Percentiles rank a stretch among this genome's conserved stretches.
phyloP scores from a whole-genome alignment of 2,113 vertebrate genomes.

The Camelus bactrianus region DNA sequence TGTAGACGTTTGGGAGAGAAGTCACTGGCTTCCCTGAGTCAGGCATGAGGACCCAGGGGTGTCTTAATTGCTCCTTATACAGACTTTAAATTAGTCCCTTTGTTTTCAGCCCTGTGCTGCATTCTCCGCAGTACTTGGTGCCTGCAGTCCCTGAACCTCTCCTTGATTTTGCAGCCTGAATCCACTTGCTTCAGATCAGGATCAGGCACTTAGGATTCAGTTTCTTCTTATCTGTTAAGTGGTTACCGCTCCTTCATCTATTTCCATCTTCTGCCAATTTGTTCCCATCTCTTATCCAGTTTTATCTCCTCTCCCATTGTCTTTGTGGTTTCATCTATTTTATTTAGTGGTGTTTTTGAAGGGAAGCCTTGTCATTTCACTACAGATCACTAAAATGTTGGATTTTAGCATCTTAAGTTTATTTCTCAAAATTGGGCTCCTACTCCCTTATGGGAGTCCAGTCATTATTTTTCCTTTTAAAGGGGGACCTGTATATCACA shows the following conservation, averaged over 20 bases:
- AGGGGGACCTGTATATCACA: background rate
- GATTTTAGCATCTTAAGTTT: constrained; percentile 22
- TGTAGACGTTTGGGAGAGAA: background rate
- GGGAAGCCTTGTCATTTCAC: background rate
- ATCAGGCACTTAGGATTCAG: background rate
- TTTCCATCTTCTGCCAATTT: background rate
- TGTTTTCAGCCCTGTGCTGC: background rate
- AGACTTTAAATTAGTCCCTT: background rate
- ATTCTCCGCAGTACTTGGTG: background rate
- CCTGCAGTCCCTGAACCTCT: background rate
- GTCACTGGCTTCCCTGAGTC: background rate
- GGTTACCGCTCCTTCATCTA: background rate
- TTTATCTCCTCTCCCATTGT: background rate
- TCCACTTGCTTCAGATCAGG: background rate
- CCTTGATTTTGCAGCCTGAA: background rate
- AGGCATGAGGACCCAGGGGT: background rate
- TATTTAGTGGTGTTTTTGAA: constrained; percentile 9
- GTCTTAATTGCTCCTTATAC: background rate
- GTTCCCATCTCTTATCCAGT: background rate
- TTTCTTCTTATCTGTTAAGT: background rate
- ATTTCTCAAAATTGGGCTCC: background rate
- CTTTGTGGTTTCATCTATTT: background rate
- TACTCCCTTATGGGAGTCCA: background rate
- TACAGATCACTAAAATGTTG: constrained; percentile 4
- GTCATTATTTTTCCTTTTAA: constrained; percentile 21